Evolutionary conservation across 2,797 vertebrate genomes (phyloP), one percentile per base, ranked within the genome.

Genomic region (Trachops cirrhosus): DNA sequence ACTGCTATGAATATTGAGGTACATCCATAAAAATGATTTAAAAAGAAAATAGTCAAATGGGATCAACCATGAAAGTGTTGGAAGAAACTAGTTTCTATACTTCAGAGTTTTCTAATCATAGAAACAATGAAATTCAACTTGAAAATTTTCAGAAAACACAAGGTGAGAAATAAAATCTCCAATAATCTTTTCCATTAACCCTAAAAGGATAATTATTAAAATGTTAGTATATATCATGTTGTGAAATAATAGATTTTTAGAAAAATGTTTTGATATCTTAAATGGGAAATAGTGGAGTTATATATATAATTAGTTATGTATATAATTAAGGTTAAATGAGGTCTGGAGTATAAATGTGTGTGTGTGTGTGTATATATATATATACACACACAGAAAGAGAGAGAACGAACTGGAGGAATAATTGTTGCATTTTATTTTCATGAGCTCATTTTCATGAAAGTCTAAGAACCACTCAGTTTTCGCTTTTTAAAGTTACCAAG

Each of bases 171-270:
- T 89, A 54, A 80, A 82, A 62, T 77, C 22, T 12, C 39, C 71
- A 62, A 39, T 34, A 54, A 80, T 19, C 22, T 7, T 75, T 77
- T 71, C 37, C 24, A 78, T 89, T 11, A 39, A 68, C 32, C 9
- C 32, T 82, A n/a, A 89, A n/a, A 54, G 41, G 16, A 80, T 78
- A 89, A 62, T 77, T 86, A 44, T 54, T 94, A 78, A 94, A 78
- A 71, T 91, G 54, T 71, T 91, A 84, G 32, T 39, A 68, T 46
- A 59, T 59, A 87, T 71, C 34, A 82, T 37, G 11, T 64, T 82
- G 16, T 80, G 26, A 96, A 83, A 78, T 70, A 91, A 89, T n/a
- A 24, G 16, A 57, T 29, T 82, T 86, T 91, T 64, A 54, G 44
- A 83, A 91, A 82, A 83, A 52, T 64, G 7, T 77, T 54, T 94